A percentile compares a stretch with the other conserved stretches of the same genome.
phyloP scores from a whole-genome alignment of 1,140 invertebrate genomes.

The Diabrotica undecimpunctata region DNA sequence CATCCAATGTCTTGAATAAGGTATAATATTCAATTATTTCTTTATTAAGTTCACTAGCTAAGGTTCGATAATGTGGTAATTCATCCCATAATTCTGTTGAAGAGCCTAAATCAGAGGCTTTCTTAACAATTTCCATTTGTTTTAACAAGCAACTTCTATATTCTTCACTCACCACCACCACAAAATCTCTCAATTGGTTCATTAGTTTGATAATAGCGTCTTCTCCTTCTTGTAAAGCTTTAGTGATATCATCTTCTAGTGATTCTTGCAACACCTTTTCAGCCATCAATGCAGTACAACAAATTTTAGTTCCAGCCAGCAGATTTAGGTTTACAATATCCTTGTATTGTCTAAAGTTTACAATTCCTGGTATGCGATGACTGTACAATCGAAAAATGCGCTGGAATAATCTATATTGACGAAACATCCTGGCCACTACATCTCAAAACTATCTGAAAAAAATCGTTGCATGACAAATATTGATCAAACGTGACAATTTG shows the following conservation, averaged over 20 bases:
- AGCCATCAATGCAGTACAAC: background rate
- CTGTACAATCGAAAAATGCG: background rate
- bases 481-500: background rate
- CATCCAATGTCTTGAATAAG: conserved; percentile 34
- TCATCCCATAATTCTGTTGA: conserved; percentile 38
- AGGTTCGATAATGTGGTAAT: conserved; percentile 35
- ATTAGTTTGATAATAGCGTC: conserved; percentile 36
- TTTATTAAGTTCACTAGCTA: conserved; percentile 34
- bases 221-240: conserved; percentile 35
- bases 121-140: conserved; percentile 41
- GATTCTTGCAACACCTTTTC: conserved; percentile 14
- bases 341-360: background rate
- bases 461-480: background rate
- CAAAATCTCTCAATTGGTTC: conserved; percentile 31
- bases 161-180: conserved; percentile 36
- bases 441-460: background rate
- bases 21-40: conserved; percentile 39
- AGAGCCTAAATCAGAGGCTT: conserved; percentile 27
- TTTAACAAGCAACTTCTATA: conserved; percentile 38
- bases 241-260: conserved; percentile 29
- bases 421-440: background rate
- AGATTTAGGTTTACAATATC: background rate
- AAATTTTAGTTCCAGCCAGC: conserved; percentile 7
- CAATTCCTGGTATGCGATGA: background rate
- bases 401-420: background rate